Evolutionary conservation across 2,888 invertebrate species (phyloP).

Genomic region (Leptura quadrifasciata): DNA sequence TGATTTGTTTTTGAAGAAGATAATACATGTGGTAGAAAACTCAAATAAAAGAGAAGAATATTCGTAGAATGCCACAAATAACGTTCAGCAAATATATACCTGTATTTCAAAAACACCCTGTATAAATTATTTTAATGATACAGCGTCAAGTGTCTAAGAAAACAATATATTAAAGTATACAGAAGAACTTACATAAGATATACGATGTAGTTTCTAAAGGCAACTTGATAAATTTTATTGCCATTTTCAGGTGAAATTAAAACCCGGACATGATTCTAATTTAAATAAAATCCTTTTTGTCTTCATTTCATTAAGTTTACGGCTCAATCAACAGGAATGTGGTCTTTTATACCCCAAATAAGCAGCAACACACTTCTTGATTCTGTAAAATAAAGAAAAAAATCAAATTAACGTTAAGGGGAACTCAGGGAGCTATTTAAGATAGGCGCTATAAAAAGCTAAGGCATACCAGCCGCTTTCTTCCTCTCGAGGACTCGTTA

Average conservation of each 20-base stretch:
- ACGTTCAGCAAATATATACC: too few species aligned
- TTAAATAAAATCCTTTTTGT: constrained; percentile 57
- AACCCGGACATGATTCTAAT: constrained; percentile 52
- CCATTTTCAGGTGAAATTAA: constrained; percentile 34
- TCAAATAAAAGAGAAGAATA: too few species aligned
- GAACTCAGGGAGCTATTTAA: constrained; percentile 42
- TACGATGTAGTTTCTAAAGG: neutral
- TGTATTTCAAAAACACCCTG: too few species aligned
- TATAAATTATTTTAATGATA: too few species aligned
- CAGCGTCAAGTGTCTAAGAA: too few species aligned
- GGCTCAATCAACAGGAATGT: constrained; percentile 67
- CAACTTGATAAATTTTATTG: neutral
- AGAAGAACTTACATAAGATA: neutral
- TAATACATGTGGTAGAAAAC: too few species aligned
- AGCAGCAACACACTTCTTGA: constrained; percentile 63
- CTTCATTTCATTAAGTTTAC: constrained; percentile 67
- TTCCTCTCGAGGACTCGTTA: constrained; percentile 47
- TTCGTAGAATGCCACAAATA: too few species aligned
- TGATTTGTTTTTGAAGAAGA: too few species aligned
- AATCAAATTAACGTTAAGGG: constrained; percentile 49
- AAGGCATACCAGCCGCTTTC: constrained; percentile 53
- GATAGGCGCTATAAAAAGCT: constrained; percentile 50
- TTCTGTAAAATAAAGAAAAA: constrained; percentile 61
- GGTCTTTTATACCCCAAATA: constrained; percentile 67
- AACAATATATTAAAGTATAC: too few species aligned